Conservation (phyloP, 2,888 invertebrate species). For the Leistus spinibarbis region DNA sequence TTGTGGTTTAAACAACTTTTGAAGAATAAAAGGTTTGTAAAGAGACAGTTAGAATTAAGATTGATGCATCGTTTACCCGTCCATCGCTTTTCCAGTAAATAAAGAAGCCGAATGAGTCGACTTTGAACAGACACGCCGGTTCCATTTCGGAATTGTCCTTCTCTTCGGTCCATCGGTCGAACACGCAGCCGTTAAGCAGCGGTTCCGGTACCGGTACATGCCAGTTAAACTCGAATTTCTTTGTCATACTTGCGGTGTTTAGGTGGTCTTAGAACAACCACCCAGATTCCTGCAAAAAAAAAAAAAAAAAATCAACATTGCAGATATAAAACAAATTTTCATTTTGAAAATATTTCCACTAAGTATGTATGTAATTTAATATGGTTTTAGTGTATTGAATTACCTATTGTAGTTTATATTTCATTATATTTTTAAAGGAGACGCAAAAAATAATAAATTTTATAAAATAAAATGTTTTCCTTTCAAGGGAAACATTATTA, state of each 20-base stretch:
- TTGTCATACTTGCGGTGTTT: conserved; percentile 74
- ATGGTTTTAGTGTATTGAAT: no score
- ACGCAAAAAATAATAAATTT: no score
- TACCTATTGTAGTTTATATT: no score
- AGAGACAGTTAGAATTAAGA: neutral
- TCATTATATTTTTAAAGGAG: no score
- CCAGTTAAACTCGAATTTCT: conserved; percentile 99
- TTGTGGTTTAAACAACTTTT: neutral
- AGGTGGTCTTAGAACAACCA: neutral
- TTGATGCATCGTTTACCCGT: conserved; percentile 65
- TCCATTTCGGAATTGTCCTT: conserved; percentile 91
- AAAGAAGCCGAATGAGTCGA: conserved; percentile 97
- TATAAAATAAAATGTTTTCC: no score
- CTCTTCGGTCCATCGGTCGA: conserved; percentile 98
- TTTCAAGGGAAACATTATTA: no score
- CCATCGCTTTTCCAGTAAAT: conserved; percentile 98
- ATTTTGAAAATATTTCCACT: no score
- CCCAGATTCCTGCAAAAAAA: neutral
- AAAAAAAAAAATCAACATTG: no score
- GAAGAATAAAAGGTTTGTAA: neutral
- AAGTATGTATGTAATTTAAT: no score
- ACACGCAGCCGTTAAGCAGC: conserved; percentile 81
- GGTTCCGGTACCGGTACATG: conserved; percentile 91
- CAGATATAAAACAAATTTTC: no score
- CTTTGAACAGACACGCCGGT: conserved; percentile 87